Evolutionary conservation across 1,140 invertebrate species (phyloP), one percentile per base, ranked within the genome.

Genomic region (Goniozus legneri): DNA sequence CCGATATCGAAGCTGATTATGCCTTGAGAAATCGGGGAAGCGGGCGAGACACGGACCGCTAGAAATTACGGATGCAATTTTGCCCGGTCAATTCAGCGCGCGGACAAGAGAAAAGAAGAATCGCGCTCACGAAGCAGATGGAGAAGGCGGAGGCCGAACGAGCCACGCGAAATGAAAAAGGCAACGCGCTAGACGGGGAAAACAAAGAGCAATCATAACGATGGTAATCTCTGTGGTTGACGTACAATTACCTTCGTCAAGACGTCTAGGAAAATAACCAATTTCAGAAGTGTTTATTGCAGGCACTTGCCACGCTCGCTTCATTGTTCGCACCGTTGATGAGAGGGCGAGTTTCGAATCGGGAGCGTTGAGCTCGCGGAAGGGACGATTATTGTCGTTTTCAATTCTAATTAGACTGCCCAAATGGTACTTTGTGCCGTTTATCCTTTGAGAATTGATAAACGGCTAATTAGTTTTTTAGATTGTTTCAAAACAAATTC

Each of bases 161-260:
- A 44, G 47, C n/a, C n/a, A n/a, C n/a, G n/a, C n/a, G 30, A 33
- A 45, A 49, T 14, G 20, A 34, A 47, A 36, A 37, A 38, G 42
- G 40, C n/a, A 35, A 22, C 40, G 35, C 12, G 35, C 33, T 31
- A 38, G 44, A 44, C 41, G 20, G 43, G 31, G 47, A 60, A 64
- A 67, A 68, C 64, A 67, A 65, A 68, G 63, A 61, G 57, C 64
- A 69, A 64, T 67, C 62, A 64, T 58, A 68, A 68, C 56, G 54
- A 65, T 58, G 60, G 61, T 67, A 65, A 70, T 67, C 56, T 67
- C 64, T 68, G 65, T 51, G 63, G 61, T 64, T 68, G 64, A 65
- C 64, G 64, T 62, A 62, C 52, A 65, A 64, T 60, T 60, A 58
- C 56, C 50, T 55, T 58, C 51, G 49, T 60, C 56, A 61, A 55